Percentiles rank a stretch among this genome's conserved stretches.
phyloP scores from a whole-genome alignment of 2,797 vertebrate species.

The Arnoldichthys spilopterus region DNA sequence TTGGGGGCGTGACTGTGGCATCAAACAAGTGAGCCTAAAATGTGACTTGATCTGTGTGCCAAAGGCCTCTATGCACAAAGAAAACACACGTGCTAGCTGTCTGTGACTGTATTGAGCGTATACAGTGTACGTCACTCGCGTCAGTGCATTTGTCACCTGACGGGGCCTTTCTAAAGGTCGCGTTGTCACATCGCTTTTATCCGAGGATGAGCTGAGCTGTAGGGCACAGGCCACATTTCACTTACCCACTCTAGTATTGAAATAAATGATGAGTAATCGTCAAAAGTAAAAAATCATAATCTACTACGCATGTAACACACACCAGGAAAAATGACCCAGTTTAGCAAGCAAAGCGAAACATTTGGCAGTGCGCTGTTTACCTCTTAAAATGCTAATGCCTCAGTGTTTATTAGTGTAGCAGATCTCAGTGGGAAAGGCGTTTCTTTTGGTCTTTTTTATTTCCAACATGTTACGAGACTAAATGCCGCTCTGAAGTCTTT shows the following conservation, averaged over 20 bases:
- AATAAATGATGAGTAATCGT: background rate
- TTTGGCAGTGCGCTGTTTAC: constrained; percentile 12
- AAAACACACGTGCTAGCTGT: background rate
- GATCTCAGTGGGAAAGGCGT: constrained; percentile 33
- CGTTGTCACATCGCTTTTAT: background rate
- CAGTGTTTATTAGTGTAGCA: constrained; percentile 7
- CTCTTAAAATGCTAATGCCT: constrained; percentile 20
- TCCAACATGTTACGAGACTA: constrained; percentile 24
- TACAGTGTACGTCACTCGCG: background rate
- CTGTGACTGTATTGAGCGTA: background rate
- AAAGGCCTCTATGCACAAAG: background rate
- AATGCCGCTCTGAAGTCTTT: constrained; percentile 46
- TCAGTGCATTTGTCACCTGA: background rate
- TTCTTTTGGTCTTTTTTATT: constrained; percentile 33
- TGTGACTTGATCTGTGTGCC: background rate
- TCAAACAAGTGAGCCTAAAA: too few relatives aligned
- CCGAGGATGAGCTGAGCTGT: background rate
- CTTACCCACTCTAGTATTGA: background rate
- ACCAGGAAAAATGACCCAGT: background rate
- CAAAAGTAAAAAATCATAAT: background rate
- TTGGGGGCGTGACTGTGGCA: too few relatives aligned
- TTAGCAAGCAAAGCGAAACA: background rate
- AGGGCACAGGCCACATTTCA: background rate
- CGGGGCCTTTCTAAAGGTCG: background rate
- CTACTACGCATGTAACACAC: constrained; percentile 1